These are phyloP conservation scores for Julus scanicus DNA, from an alignment of 2,888 invertebrate species.

Conservation along the genomic window DNA sequence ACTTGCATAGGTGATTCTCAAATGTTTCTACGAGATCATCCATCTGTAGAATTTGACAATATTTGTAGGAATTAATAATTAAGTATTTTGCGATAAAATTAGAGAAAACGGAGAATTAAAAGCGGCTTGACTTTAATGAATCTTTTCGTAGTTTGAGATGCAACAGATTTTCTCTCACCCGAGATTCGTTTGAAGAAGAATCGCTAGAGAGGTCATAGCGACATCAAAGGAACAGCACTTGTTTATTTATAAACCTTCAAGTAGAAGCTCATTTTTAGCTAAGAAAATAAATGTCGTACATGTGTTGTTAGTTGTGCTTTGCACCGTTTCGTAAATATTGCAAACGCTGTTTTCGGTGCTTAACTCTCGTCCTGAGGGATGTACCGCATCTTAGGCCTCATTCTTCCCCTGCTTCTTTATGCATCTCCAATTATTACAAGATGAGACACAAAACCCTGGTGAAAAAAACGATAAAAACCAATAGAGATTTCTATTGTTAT, in stretches of 20 bases:
- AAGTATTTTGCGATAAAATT: not conserved
- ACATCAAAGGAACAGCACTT: slow-evolving; percentile 48
- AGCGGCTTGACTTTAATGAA: not conserved
- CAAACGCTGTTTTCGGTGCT: slow-evolving; percentile 45
- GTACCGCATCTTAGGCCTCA: not conserved
- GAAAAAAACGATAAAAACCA: too few species aligned
- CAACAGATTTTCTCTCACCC: not conserved
- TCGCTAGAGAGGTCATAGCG: slow-evolving; percentile 5
- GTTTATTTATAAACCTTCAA: slow-evolving; percentile 51
- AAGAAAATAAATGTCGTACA: slow-evolving; percentile 52
- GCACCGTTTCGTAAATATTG: slow-evolving; percentile 49
- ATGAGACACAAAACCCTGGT: not conserved
- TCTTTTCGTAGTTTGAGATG: not conserved
- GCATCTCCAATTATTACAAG: slow-evolving; percentile 1
- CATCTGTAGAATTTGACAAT: too few species aligned
- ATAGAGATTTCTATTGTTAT: too few species aligned
- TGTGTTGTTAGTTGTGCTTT: slow-evolving; percentile 45
- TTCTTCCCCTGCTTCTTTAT: not conserved
- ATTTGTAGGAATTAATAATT: not conserved
- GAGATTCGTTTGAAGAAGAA: slow-evolving; percentile 10
- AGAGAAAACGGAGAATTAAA: not conserved
- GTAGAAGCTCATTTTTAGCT: slow-evolving; percentile 50
- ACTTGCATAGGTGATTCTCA: too few species aligned
- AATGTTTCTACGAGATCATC: too few species aligned
- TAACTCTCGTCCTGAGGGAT: not conserved